Base-by-base conservation (phyloP, 2,888 invertebrate genomes). In the Drosophila nigritarsus region DNA sequence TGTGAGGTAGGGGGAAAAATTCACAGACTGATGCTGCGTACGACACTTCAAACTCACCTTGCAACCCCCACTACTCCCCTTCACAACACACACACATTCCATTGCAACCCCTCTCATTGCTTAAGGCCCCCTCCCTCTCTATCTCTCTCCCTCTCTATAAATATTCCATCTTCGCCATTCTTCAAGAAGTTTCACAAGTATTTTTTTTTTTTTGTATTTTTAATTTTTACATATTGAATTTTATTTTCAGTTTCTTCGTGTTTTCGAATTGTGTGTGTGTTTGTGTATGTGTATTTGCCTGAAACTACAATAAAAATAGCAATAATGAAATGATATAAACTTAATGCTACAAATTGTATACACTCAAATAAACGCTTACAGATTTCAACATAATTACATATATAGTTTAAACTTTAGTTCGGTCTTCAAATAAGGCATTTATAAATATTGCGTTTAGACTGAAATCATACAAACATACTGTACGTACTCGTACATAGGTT, bases 141-240 rank as follows among this genome's bases (percentile, higher is more conserved):
- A n/a, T n/a, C n/a, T 20, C 13, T 40, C 42, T 11, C 42, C 9
- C n/a, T 15, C 45, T 24, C 20, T 45, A 45, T 27, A 20, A 32
- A 45, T 8, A 45, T 24, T 48, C 13, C 29, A 65, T 9, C 15
- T 36, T 24, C 11, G 24, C n/a, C 32, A 18, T n/a, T 60, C 11
- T 38, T 9, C 2, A 69, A 61, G 53, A 58, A 58, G 40, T 65
- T 34, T 45, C 56, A 75, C 61, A 58, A 70, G 66, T 2, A 24
- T 27, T 82, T 75, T 32, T 48, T 32, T 48, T 40, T 49, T 73
- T 71, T 65, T 64, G 49, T 54, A 61, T 50, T 77, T 56, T 67
- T 49, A 70, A 71, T 82, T 85, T 88, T 83, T 86, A 86, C 75
- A 76, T 90, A 80, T 82, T 80, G 65, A 76, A 79, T 88, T 78